Conservation (phyloP, 2,797 vertebrate genomes). For the Megalops cyprinoides region DNA sequence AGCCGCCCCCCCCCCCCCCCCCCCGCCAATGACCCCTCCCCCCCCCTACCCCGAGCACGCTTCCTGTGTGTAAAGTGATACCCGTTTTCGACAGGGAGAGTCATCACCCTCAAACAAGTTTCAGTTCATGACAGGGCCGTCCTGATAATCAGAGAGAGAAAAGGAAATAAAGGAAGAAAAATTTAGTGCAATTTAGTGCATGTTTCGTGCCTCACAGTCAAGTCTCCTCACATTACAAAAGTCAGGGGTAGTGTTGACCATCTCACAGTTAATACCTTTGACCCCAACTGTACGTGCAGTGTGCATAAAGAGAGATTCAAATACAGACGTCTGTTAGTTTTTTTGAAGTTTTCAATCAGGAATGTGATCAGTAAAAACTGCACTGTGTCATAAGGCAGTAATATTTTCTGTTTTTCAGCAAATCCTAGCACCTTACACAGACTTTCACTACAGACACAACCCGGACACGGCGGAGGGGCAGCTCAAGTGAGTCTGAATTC, state of each 20-base stretch:
- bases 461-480: constrained; percentile 95
- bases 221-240: neutral
- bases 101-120: neutral
- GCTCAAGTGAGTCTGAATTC: constrained; percentile 87
- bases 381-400: neutral
- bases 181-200: too few species aligned
- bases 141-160: too few species aligned
- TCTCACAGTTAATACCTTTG: neutral
- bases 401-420: constrained; percentile 72
- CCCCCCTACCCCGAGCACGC: constrained; percentile 10
- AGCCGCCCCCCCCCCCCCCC: too few species aligned
- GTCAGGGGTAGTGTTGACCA: neutral
- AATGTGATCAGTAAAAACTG: neutral
- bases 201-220: neutral
- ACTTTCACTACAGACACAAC: constrained; percentile 99
- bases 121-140: neutral
- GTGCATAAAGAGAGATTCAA: neutral
- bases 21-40: too few species aligned
- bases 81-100: constrained; percentile 22
- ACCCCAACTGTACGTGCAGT: neutral
- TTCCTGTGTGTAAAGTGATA: constrained; percentile 55
- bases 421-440: constrained; percentile 98
- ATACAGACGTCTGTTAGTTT: neutral
- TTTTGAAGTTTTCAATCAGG: neutral
- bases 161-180: too few species aligned